phyloP scores from a whole-genome alignment of 2,797 vertebrate species.

The Galago senegalensis region DNA sequence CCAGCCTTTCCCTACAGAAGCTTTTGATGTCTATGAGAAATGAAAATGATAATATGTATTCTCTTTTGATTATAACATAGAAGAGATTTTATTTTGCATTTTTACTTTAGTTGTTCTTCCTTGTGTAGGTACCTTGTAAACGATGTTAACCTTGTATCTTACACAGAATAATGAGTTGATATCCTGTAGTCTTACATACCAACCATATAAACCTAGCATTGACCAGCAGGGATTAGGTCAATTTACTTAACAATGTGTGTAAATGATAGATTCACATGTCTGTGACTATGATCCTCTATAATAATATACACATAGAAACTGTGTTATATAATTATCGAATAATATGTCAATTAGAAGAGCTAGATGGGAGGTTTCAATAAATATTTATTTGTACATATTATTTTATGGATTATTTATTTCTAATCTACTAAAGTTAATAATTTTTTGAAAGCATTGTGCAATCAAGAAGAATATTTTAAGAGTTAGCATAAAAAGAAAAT shows the following conservation, averaged over 20 bases:
- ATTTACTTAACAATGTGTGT: slow-evolving; percentile 27
- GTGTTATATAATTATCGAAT: slow-evolving; percentile 17
- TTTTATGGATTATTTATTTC: neutral
- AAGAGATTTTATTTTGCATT: neutral
- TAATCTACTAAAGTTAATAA: neutral
- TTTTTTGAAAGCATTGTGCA: neutral
- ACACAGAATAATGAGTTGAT: neutral
- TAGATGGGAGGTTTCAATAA: neutral
- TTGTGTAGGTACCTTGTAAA: neutral
- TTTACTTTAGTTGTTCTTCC: neutral
- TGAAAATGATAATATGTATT: neutral
- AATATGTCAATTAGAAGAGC: neutral
- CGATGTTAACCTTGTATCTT: neutral
- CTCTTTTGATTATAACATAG: neutral
- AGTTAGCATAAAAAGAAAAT: neutral
- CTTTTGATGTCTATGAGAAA: neutral
- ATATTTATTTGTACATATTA: neutral
- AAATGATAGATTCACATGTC: neutral
- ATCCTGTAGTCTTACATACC: neutral
- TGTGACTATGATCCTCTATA: neutral
- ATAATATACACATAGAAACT: neutral
- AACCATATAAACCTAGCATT: neutral
- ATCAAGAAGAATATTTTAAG: neutral
- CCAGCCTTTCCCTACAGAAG: neutral
- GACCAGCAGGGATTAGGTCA: neutral